Percentiles rank a stretch among this genome's conserved stretches.
Conservation (phyloP, 2,888 invertebrate species). For the Heliconius erato region DNA sequence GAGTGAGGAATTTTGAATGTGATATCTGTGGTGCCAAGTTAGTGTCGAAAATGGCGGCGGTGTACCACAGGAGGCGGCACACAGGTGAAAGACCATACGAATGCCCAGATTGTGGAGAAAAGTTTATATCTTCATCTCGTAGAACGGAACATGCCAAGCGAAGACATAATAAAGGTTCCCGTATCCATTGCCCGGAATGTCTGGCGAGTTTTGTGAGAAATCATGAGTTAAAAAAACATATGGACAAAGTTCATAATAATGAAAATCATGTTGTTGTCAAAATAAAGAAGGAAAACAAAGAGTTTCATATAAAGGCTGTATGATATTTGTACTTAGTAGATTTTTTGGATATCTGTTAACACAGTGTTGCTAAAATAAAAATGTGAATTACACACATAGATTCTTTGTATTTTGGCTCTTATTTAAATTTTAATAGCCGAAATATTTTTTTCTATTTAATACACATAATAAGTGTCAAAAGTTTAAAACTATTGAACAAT, state of each 20-base stretch:
- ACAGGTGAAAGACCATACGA: conserved; percentile 80
- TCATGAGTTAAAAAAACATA: conserved; percentile 71
- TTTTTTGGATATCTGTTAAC: not conserved
- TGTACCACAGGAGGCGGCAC: conserved; percentile 78
- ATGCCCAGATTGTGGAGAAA: conserved; percentile 76
- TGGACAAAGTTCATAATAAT: conserved; percentile 64
- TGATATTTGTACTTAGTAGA: not conserved
- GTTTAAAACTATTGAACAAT: not conserved
- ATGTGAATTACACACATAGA: not conserved
- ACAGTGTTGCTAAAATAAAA: not conserved
- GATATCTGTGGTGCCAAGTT: conserved; percentile 81
- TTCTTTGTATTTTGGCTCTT: not conserved
- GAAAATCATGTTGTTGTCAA: conserved; percentile 29
- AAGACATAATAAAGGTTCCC: conserved; percentile 71
- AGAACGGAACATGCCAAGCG: conserved; percentile 77
- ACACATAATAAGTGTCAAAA: too few species aligned
- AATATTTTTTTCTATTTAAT: not conserved
- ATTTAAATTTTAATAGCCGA: not conserved
- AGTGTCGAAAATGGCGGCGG: conserved; percentile 78
- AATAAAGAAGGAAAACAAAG: conserved; percentile 29
- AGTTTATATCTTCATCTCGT: conserved; percentile 76
- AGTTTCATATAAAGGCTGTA: not conserved
- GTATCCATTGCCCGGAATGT: conserved; percentile 68
- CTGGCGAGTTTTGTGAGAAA: conserved; percentile 67
- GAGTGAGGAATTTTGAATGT: conserved; percentile 82